A percentile compares a stretch with the other conserved stretches of the same genome.
Evolutionary conservation across 2,113 vertebrate genomes (phyloP).

Genomic region (Laticauda laticaudata): DNA sequence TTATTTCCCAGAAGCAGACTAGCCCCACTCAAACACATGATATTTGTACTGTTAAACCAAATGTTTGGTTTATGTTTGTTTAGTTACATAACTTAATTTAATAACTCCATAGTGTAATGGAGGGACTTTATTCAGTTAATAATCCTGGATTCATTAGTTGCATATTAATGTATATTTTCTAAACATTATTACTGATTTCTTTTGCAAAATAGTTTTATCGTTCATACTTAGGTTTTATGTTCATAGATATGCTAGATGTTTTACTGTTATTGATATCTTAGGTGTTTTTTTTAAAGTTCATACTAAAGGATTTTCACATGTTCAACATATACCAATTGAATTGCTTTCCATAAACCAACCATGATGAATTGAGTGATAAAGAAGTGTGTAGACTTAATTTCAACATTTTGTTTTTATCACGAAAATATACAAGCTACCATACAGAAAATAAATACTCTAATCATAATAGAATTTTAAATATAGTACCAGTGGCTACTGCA

Average conservation of each 20-base stretch:
- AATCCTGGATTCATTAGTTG: neutral
- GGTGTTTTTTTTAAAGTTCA: neutral
- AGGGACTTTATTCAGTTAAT: neutral
- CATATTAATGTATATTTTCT: neutral
- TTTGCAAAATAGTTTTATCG: neutral
- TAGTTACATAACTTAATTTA: neutral
- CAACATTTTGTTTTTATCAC: neutral
- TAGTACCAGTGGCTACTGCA: neutral
- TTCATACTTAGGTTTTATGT: neutral
- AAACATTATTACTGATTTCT: neutral
- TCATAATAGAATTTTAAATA: neutral
- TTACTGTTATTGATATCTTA: neutral
- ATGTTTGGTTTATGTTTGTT: neutral
- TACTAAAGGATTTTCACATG: neutral
- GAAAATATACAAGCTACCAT: conserved; percentile 7
- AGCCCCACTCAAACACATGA: neutral
- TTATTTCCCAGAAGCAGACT: neutral
- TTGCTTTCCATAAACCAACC: neutral
- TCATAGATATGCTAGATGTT: neutral
- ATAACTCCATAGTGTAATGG: neutral
- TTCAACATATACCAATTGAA: neutral
- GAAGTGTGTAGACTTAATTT: neutral
- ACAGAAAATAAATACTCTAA: neutral
- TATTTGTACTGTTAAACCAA: neutral
- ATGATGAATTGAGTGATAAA: neutral